Evolutionary conservation across 2,888 invertebrate genomes (phyloP), one percentile per base, ranked within the genome.

Genomic region (Mylabris sibirica): DNA sequence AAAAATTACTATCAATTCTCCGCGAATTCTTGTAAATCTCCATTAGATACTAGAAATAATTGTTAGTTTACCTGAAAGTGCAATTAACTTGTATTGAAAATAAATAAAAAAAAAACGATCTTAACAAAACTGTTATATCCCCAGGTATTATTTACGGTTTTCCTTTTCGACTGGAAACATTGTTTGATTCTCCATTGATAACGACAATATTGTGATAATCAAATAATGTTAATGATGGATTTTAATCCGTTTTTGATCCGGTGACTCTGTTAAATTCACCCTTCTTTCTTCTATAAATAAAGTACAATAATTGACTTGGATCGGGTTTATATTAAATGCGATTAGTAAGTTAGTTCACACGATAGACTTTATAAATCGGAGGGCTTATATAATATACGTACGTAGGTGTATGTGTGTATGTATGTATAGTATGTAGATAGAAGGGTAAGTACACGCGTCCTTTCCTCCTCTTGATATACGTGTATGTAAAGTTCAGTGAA

Each of bases 341-440:
- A 79, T 80, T 80, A 79, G 77, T 72, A 68, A 76, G 78, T 70
- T 76, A 76, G 79, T 80, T 80, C 79, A 80, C 79, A 79, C 79
- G 80, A 75, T 66, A 61, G 63, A 71, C 73, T 76, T 68, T 73
- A 75, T 74, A 73, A 73, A 73, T 68, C 68, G 67, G 74, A 44
- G 77, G 75, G 77, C 70, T 72, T 71, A 74, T 71, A 74, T 49
- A 49, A 49, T 49, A 49, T 49, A 49, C 12, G 63, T 65, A 22
- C 11, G n/a, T 59, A 14, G 11, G 38, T 38, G 38, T 38, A 12
- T 34, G 30, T 30, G 30, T 30, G 5, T 30, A 30, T 30, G 8
- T 34, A 34, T 2, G 8, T 34, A 6, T 6, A 34, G 38, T 38
- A 59, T 30, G 59, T n/a, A 12, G 30, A 60, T 60, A 17, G 60